These are phyloP conservation scores for Cephus spinipes DNA, from an alignment of 2,888 invertebrate species.

Conservation along the genomic window DNA sequence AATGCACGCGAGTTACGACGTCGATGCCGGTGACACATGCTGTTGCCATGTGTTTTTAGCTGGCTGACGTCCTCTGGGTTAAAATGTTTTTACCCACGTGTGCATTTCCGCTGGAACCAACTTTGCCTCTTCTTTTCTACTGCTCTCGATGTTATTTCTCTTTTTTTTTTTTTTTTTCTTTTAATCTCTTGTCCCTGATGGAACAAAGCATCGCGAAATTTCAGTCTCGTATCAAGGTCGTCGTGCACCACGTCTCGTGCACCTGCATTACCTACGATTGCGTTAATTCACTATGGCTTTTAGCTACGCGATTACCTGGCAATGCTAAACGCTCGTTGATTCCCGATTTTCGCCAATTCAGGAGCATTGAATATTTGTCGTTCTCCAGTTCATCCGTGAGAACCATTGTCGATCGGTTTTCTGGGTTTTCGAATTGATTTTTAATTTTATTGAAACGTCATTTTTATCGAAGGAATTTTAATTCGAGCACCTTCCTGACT, in stretches of 20 bases:
- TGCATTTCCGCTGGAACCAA: neutral
- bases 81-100: neutral
- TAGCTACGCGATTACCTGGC: neutral
- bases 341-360: neutral
- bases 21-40: conserved; percentile 27
- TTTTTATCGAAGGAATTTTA: too few species aligned
- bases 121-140: neutral
- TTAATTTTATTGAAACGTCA: too few species aligned
- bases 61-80: neutral
- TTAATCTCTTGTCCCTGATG: neutral
- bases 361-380: neutral
- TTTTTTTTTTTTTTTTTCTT: neutral
- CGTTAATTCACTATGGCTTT: neutral
- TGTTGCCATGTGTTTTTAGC: conserved; percentile 37
- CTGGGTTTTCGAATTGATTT: neutral
- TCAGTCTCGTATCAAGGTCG: neutral
- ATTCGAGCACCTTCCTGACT: too few species aligned
- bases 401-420: neutral
- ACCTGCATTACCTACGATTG: neutral
- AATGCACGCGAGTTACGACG: neutral
- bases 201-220: neutral
- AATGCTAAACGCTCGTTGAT: neutral
- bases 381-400: neutral
- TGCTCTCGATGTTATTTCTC: neutral
- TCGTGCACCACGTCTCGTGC: neutral